These are phyloP conservation scores for Anomalospiza imberbis DNA, from an alignment of 2,797 vertebrate species.

Conservation along the genomic window DNA sequence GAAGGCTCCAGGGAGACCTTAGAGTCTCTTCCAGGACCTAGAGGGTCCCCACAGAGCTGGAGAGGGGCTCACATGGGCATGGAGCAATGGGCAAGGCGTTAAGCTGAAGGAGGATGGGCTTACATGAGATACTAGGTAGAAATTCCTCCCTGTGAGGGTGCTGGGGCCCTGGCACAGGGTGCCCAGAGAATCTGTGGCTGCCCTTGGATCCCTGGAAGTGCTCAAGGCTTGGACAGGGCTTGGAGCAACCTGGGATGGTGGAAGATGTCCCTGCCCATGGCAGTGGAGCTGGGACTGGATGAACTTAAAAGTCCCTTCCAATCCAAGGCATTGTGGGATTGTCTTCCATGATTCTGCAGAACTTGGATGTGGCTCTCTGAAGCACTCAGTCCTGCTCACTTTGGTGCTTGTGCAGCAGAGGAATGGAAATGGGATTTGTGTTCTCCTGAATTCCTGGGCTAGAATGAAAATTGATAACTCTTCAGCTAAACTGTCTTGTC, in stretches of 20 bases:
- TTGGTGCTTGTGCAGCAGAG: accelerated
- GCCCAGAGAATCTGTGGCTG: background rate
- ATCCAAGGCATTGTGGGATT: background rate
- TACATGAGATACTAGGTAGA: background rate
- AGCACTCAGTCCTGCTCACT: background rate
- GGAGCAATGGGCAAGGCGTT: background rate
- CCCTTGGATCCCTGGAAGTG: background rate
- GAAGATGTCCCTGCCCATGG: background rate
- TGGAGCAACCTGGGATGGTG: accelerated
- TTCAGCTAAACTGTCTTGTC: background rate
- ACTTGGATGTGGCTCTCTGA: accelerated
- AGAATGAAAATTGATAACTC: background rate
- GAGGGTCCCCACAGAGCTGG: background rate
- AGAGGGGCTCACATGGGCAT: background rate
- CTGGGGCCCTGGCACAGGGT: accelerated
- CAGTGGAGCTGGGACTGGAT: background rate
- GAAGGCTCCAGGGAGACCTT: background rate
- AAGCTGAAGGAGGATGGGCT: background rate
- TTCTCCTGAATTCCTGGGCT: background rate
- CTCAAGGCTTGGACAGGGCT: accelerated
- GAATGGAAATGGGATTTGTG: background rate
- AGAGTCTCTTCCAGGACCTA: background rate
- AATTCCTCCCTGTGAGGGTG: background rate
- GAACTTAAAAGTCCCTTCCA: background rate
- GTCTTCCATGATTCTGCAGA: accelerated